A percentile compares a stretch with the other conserved stretches of the same genome.
These are phyloP conservation scores for Carabus problematicus DNA, from an alignment of 2,888 invertebrate genomes.

Conservation along the genomic window DNA sequence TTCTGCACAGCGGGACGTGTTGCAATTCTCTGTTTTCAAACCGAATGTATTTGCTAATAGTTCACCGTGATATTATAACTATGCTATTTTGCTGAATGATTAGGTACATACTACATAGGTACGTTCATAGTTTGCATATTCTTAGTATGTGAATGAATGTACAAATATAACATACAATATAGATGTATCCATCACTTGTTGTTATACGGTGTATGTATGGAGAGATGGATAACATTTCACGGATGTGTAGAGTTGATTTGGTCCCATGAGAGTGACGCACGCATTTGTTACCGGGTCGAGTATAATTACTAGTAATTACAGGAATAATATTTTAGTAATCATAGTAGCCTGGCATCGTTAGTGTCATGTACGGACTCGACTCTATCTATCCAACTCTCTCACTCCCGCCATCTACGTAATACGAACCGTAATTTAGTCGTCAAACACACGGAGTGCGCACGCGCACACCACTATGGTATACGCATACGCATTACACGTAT, in stretches of 20 bases:
- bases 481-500: too few relatives aligned
- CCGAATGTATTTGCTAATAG: too few relatives aligned
- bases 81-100: too few relatives aligned
- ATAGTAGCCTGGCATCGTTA: conserved; percentile 50
- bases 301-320: conserved; percentile 54
- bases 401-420: not conserved
- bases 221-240: conserved; percentile 24
- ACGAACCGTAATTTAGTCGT: conserved; percentile 1
- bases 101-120: too few relatives aligned
- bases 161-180: too few relatives aligned
- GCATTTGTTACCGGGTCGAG: conserved; percentile 52
- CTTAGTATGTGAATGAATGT: too few relatives aligned
- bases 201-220: too few relatives aligned
- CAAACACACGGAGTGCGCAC: not conserved
- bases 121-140: too few relatives aligned
- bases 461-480: too few relatives aligned
- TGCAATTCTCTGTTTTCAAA: not conserved
- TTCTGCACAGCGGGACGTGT: conserved; percentile 51
- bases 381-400: not conserved
- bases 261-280: conserved; percentile 45
- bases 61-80: too few relatives aligned
- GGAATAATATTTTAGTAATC: conserved; percentile 56
- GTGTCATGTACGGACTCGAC: conserved; percentile 44
- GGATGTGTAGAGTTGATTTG: conserved; percentile 34
- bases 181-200: too few relatives aligned